Percentiles rank a stretch among this genome's conserved stretches.
These are phyloP conservation scores for Cyanoliseus patagonus DNA, from an alignment of 2,113 vertebrate genomes.

Conservation along the genomic window DNA sequence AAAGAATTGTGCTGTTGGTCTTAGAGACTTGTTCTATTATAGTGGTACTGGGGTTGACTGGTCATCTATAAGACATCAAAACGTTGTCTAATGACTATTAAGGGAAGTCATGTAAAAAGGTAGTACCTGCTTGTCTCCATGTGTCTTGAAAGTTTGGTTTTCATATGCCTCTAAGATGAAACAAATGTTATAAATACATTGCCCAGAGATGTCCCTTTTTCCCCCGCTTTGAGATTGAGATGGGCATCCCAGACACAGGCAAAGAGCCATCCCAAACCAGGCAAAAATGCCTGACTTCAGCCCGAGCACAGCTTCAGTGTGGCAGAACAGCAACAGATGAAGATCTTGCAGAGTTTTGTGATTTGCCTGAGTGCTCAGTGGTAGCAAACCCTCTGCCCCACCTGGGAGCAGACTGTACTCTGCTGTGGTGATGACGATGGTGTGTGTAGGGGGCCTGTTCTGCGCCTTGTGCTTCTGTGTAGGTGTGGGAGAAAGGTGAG, in stretches of 20 bases:
- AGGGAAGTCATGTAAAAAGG: background rate
- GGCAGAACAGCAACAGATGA: background rate
- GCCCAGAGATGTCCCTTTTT: background rate
- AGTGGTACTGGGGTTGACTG: background rate
- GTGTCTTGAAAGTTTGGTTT: background rate
- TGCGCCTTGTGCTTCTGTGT: background rate
- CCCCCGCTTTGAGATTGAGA: background rate
- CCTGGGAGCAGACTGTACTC: background rate
- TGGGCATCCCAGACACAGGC: background rate
- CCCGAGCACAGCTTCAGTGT: background rate
- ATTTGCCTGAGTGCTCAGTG: background rate
- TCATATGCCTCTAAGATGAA: background rate
- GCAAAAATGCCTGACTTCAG: background rate
- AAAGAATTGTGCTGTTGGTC: background rate
- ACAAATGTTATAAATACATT: background rate
- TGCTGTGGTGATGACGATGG: background rate
- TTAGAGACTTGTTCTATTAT: background rate
- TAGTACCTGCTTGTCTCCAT: background rate
- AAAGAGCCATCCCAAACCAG: background rate
- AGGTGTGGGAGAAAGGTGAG: slow-evolving; percentile 51
- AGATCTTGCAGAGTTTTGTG: background rate
- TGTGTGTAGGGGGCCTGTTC: background rate
- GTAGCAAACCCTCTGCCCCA: background rate
- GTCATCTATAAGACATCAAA: background rate
- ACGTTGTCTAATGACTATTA: background rate